phyloP scores from a whole-genome alignment of 2,888 invertebrate species.

The Carcina quercana region DNA sequence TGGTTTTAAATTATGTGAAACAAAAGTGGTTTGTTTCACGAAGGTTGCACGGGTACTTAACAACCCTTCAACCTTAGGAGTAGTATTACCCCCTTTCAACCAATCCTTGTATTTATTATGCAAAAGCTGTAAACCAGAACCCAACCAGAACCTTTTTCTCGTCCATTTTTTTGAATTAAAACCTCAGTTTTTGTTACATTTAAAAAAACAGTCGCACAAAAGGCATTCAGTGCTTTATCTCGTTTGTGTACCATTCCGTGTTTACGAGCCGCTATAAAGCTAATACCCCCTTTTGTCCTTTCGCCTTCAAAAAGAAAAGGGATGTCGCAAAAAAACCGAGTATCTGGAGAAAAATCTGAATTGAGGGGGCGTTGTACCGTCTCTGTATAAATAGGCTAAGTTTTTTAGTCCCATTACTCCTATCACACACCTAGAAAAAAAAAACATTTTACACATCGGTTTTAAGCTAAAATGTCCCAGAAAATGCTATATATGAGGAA shows the following conservation, averaged over 20 bases:
- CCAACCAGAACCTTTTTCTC: neutral
- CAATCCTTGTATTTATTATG: too few relatives aligned
- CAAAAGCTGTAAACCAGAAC: neutral
- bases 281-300: constrained; percentile 48
- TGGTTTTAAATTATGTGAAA: too few relatives aligned
- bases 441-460: too few relatives aligned
- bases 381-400: constrained; percentile 8
- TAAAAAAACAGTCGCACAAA: constrained; percentile 10
- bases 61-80: too few relatives aligned
- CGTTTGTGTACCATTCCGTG: constrained; percentile 39
- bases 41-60: too few relatives aligned
- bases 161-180: constrained; percentile 27
- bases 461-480: too few relatives aligned
- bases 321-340: constrained; percentile 22
- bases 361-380: constrained; percentile 6
- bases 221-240: constrained; percentile 30
- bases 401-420: too few relatives aligned
- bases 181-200: constrained; percentile 14
- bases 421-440: too few relatives aligned
- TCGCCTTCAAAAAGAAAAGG: constrained; percentile 27
- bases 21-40: too few relatives aligned
- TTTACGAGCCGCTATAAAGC: constrained; percentile 49
- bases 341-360: constrained; percentile 9
- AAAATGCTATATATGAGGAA: too few relatives aligned
- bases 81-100: too few relatives aligned